Evolutionary conservation across 2,113 vertebrate species (phyloP).

Genomic region (Barnardius zonarius): DNA sequence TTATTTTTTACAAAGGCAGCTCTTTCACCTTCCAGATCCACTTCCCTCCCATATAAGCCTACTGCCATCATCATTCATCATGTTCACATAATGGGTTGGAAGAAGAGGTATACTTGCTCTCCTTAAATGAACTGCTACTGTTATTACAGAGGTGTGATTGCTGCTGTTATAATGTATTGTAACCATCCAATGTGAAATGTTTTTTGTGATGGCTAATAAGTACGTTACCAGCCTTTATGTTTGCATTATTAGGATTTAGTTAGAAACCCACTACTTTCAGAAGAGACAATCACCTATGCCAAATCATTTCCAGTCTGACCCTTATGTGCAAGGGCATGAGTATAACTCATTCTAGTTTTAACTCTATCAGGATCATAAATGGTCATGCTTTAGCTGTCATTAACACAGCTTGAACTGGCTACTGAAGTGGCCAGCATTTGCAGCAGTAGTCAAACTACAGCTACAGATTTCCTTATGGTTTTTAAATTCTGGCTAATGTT

Average conservation of each 20-base stretch:
- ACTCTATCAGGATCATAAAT: slow-evolving; percentile 4
- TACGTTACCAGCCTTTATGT: slow-evolving; percentile 59
- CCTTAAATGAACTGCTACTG: slow-evolving; percentile 60
- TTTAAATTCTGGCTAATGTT: background rate
- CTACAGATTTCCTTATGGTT: background rate
- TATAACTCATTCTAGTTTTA: slow-evolving; percentile 36
- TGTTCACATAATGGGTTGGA: slow-evolving; percentile 47
- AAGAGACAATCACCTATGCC: background rate
- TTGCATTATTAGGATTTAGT: slow-evolving; percentile 67
- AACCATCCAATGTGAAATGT: slow-evolving; percentile 60
- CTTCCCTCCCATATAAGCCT: slow-evolving; percentile 3
- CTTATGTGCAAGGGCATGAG: slow-evolving; percentile 33
- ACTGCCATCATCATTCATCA: slow-evolving; percentile 55
- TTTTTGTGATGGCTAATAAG: slow-evolving; percentile 63
- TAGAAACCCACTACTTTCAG: slow-evolving; percentile 20
- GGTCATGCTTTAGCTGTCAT: slow-evolving; percentile 22
- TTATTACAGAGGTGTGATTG: slow-evolving; percentile 58
- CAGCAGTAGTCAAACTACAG: background rate
- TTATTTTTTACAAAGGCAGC: slow-evolving; percentile 23
- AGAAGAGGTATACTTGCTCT: slow-evolving; percentile 48
- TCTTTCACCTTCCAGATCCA: slow-evolving; percentile 46
- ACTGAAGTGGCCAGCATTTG: background rate
- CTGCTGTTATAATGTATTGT: slow-evolving; percentile 52
- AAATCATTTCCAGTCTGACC: slow-evolving; percentile 41
- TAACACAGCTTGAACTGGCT: background rate